Percentiles rank a stretch among this genome's conserved stretches.
Conservation (phyloP, 2,113 vertebrate genomes). For the Amphilophus citrinellus region DNA sequence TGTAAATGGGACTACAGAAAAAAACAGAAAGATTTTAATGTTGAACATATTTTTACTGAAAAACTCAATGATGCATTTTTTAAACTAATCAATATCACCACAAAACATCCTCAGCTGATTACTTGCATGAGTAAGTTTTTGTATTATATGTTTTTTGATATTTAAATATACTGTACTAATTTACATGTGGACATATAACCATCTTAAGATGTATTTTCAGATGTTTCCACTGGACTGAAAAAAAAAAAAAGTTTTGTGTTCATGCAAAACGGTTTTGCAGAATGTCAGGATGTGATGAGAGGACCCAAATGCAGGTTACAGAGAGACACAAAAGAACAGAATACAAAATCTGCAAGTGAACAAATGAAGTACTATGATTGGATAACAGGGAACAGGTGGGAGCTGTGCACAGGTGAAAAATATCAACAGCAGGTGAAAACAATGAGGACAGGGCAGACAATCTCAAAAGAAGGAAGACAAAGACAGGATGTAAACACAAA, state of each 20-base stretch:
- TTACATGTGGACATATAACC: background rate
- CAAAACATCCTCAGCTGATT: background rate
- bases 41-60: background rate
- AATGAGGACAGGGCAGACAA: background rate
- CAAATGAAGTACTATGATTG: background rate
- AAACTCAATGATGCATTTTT: background rate
- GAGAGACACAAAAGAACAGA: background rate
- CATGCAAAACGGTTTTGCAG: no score
- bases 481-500: background rate
- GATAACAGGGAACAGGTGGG: background rate
- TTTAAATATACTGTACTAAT: background rate
- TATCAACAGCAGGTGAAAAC: background rate
- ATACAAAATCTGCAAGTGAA: background rate
- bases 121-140: background rate
- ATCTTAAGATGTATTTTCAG: no score
- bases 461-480: background rate
- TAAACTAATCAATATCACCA: background rate
- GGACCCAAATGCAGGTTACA: background rate
- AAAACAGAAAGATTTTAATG: background rate
- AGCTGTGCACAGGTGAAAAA: background rate
- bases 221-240: no score
- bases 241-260: no score
- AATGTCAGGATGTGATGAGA: background rate
- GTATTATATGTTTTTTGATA: background rate
- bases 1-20: background rate